These are phyloP conservation scores for Pachypanchax playfairii DNA, from an alignment of 2,113 vertebrate genomes.

Conservation along the genomic window DNA sequence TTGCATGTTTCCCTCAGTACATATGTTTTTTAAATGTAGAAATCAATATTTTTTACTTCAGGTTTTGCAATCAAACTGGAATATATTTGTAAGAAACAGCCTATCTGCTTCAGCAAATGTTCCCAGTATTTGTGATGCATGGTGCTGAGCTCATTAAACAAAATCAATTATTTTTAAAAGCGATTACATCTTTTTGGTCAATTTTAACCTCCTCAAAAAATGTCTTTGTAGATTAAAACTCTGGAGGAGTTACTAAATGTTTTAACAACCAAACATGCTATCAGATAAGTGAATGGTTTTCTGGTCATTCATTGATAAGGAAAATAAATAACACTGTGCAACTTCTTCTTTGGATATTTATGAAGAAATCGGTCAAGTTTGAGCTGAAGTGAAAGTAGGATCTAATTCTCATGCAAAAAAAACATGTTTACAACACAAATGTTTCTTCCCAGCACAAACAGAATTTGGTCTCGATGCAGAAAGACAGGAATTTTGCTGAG, in stretches of 20 bases:
- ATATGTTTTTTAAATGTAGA: no score
- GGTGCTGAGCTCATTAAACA: neutral
- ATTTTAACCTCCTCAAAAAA: no score
- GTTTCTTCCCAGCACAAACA: slow-evolving; percentile 8
- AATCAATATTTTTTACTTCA: slow-evolving; percentile 6
- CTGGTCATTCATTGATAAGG: neutral
- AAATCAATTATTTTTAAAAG: neutral
- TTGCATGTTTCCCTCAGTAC: slow-evolving; percentile 43
- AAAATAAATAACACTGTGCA: neutral
- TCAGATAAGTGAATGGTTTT: no score
- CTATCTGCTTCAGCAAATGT: slow-evolving; percentile 6
- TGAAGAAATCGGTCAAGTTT: slow-evolving; percentile 25
- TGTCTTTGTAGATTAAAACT: neutral
- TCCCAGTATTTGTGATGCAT: neutral
- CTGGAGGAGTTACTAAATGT: neutral
- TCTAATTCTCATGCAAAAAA: slow-evolving; percentile 32
- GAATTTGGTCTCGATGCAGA: slow-evolving; percentile 13
- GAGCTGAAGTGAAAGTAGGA: slow-evolving; percentile 62
- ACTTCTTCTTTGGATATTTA: slow-evolving; percentile 15
- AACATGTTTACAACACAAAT: slow-evolving; percentile 1
- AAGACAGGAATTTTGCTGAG: slow-evolving; percentile 7
- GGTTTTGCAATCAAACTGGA: neutral
- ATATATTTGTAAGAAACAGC: slow-evolving; percentile 9
- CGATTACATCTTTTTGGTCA: neutral
- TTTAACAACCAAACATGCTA: neutral